Evolutionary conservation across 2,113 vertebrate species (phyloP), one percentile per base, ranked within the genome.

Genomic region (Himantopus leucocephalus): DNA sequence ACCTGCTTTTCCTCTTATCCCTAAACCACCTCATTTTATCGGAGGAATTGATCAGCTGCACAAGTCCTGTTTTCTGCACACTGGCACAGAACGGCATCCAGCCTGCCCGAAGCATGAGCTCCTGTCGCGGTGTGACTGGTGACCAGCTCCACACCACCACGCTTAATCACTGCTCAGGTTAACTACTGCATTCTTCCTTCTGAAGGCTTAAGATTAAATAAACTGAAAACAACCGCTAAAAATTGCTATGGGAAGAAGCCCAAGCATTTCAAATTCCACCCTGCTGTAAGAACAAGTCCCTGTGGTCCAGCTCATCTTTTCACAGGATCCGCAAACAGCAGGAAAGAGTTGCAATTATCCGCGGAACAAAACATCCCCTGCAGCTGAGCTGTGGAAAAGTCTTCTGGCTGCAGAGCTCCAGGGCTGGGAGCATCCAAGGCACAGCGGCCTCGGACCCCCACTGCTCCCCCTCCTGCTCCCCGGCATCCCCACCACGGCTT

Each of bases 1-100:
- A 52, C 60, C 83, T 85, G 77, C 53, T 89, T 87, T 79, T 75
- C 41, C 73, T 78, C 79, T 72, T 94, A 59, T 23, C 56, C 91
- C 58, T 48, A 66, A 68, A 79, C 50, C 83, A 66, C 73, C 86
- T 91, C 5, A 0, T 87, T 81, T 72, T 80, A 84, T 78, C 66
- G 37, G 47, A 83, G 52, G 70, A 88, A 55, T 71, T 60, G 19
- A 56, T 64, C 77, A 62, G 66, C 80, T 82, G 70, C 80, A 77
- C 50, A 30, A 73, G 63, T 11, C 37, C 68, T 50, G n/a, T 14
- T 37, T 41, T 22, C 66, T 39, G 16, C 22, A 29, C 10, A 0
- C 39, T 34, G 64, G 60, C 73, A 48, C 52, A 84, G 47, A 73
- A 60, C 45, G 3, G 6, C n/a, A 30, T 14, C 43, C 45, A 83